Base-by-base conservation (phyloP, 2,113 vertebrate genomes). In the Oophaga pumilio region DNA sequence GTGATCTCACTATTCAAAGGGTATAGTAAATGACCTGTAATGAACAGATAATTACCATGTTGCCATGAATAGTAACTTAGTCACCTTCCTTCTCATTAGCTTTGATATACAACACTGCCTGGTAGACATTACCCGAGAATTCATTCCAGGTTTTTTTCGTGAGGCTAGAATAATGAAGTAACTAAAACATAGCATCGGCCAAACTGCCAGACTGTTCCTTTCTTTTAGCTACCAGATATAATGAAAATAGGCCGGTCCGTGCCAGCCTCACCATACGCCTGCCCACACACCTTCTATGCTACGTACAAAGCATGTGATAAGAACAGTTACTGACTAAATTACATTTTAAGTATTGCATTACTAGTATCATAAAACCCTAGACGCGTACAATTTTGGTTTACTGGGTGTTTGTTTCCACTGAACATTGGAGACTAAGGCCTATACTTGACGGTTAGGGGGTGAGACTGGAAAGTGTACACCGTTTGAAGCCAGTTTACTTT, bases 341-440 rank as follows among this genome's bases (percentile, higher is more conserved):
- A 50, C 71, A 74, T 74, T 74, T 74, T 49, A 20, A 49, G 71
- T 74, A 74, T 74, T 74, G 71, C 18, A 11, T 74, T 50, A 74
- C 33, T 73, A 18, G 43, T 73, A 73, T 18, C 43, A 73, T 73
- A 73, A 43, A 73, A 43, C 28, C 28, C 33, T 73, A 73, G 69
- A 43, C 69, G 43, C 5, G 17, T 11, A 60, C 26, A 80, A 60
- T 60, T 80, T 60, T 80, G 78, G 56, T 80, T 80, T 80, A 80
- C 56, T 60, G 53, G 26, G 56, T 60, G 24, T 80, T 80, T 79
- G 77, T 60, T 80, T 28, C 78, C 57, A 80, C 24, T 60, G 22
- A 60, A 33, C 18, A 33, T 60, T 80, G 56, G 56, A 33, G 24
- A 60, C 26, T 60, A 60, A 74, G 71, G 9, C 17, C 71, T 74